Conservation (phyloP, 1,140 invertebrate species). For the Hirudo medicinalis region DNA sequence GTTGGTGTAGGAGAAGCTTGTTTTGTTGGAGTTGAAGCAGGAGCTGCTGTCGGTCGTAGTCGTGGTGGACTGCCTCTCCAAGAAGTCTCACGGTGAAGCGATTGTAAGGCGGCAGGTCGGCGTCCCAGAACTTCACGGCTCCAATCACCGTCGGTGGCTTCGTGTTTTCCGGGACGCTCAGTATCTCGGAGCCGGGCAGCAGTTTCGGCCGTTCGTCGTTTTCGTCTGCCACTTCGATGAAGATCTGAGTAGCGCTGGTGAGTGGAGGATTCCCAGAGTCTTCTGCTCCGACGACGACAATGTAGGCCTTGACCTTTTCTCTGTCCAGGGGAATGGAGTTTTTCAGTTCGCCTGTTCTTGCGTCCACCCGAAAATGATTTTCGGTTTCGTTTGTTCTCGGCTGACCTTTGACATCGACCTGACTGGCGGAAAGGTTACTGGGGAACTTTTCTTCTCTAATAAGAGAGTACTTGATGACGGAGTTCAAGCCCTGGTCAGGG, state of each 20-base stretch:
- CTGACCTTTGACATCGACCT: too few species aligned
- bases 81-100: background rate
- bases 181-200: background rate
- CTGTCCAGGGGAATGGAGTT: slow-evolving; percentile 15
- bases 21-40: background rate
- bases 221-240: background rate
- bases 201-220: slow-evolving; percentile 7
- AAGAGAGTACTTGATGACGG: background rate
- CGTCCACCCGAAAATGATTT: slow-evolving; percentile 8
- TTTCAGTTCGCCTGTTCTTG: slow-evolving; percentile 11
- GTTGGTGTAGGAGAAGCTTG: background rate
- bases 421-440: background rate
- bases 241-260: background rate
- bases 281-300: slow-evolving; percentile 12
- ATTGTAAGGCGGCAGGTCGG: slow-evolving; percentile 2
- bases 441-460: background rate
- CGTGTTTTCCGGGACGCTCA: background rate
- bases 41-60: background rate
- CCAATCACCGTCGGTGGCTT: background rate
- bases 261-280: slow-evolving; percentile 1
- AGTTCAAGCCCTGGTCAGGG: background rate
- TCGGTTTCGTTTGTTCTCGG: too few species aligned
- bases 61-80: background rate
- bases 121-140: background rate
- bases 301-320: slow-evolving; percentile 8